Conservation (phyloP, 2,888 invertebrate species). For the Tuta absoluta region DNA sequence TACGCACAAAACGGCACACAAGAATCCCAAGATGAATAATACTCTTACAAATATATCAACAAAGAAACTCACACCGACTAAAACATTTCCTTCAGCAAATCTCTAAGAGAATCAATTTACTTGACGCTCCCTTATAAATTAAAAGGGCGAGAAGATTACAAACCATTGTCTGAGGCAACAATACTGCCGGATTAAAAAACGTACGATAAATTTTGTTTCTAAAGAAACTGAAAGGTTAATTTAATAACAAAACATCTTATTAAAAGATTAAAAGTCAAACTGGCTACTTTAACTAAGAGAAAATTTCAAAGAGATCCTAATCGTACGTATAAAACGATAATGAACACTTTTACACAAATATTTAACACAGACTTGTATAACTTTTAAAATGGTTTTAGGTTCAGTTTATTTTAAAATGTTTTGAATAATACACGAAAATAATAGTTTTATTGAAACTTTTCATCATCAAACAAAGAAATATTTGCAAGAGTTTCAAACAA, state of each 20-base stretch:
- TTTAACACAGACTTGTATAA: not conserved
- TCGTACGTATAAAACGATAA: not conserved
- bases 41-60: slow-evolving; percentile 20
- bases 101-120: slow-evolving; percentile 46
- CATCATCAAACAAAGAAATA: not conserved
- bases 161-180: slow-evolving; percentile 45
- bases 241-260: slow-evolving; percentile 5
- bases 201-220: slow-evolving; percentile 11
- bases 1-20: slow-evolving; percentile 1
- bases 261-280: not conserved
- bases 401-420: not conserved
- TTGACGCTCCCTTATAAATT: slow-evolving; percentile 45
- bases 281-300: not conserved
- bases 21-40: slow-evolving; percentile 17
- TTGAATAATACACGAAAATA: not conserved
- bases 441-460: not conserved
- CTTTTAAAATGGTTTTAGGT: not conserved
- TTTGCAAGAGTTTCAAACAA: not conserved
- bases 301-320: slow-evolving; percentile 8
- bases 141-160: slow-evolving; percentile 47
- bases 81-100: slow-evolving; percentile 44
- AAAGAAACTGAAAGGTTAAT: slow-evolving; percentile 8
- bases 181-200: slow-evolving; percentile 28
- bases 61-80: slow-evolving; percentile 35
- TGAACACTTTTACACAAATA: slow-evolving; percentile 4